A percentile compares a stretch with the other conserved stretches of the same genome.
Evolutionary conservation across 2,113 vertebrate species (phyloP).

Genomic region (Ageneiosus marmoratus): DNA sequence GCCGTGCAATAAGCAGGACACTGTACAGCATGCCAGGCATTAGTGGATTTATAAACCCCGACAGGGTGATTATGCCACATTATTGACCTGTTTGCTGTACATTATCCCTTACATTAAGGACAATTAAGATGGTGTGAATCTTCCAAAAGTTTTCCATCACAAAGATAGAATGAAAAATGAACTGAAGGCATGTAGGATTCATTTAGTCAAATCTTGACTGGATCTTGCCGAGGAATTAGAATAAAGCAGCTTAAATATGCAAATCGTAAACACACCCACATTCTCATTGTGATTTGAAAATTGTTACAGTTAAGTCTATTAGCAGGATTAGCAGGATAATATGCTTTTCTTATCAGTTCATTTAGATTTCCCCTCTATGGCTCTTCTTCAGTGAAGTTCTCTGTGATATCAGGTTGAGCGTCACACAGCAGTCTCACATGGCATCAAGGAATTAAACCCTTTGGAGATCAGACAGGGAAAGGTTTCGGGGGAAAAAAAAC

Average conservation of each 20-base stretch:
- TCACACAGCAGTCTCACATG: conserved; percentile 1
- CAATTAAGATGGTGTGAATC: too few species aligned
- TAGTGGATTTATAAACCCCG: too few species aligned
- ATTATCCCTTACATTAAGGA: too few species aligned
- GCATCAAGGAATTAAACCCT: conserved; percentile 15
- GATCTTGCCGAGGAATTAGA: background rate
- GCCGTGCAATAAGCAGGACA: too few species aligned
- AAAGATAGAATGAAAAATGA: background rate
- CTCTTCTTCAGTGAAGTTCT: background rate
- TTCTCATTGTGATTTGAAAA: background rate
- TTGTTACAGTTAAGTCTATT: background rate
- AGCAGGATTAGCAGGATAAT: background rate
- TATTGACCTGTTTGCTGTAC: too few species aligned
- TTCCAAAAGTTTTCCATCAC: too few species aligned
- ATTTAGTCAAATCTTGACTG: background rate
- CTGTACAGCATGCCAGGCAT: too few species aligned
- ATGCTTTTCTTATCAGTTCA: background rate
- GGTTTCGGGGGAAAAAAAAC: background rate
- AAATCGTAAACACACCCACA: background rate
- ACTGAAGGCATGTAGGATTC: too few species aligned
- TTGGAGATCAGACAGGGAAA: conserved; percentile 35
- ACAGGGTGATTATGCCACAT: too few species aligned
- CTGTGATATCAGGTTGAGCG: conserved; percentile 11
- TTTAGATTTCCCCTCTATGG: background rate
- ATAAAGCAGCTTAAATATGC: background rate